Conservation (phyloP, 1,140 invertebrate genomes). For the Rhyzopertha dominica region DNA sequence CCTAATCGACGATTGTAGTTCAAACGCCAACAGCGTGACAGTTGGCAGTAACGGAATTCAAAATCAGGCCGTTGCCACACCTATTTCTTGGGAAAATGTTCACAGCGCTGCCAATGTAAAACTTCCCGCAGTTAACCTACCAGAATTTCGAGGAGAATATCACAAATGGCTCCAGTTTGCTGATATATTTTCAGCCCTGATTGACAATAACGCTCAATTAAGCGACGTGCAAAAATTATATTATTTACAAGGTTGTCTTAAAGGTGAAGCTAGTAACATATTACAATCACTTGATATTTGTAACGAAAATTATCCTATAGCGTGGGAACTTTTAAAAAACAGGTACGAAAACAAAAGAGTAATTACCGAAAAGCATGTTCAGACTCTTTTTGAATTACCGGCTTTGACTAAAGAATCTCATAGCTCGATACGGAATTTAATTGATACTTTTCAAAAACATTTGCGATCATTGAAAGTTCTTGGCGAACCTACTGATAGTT, state of each 20-base stretch:
- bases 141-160: too few species aligned
- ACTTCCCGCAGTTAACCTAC: too few species aligned
- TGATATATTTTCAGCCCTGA: slow-evolving; percentile 3
- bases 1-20: too few species aligned
- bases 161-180: slow-evolving; percentile 3
- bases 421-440: not conserved
- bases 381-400: slow-evolving; percentile 2
- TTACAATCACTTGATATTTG: not conserved
- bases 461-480: not conserved
- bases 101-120: too few species aligned
- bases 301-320: not conserved
- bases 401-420: not conserved
- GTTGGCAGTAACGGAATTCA: too few species aligned
- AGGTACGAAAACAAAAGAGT: slow-evolving; percentile 3
- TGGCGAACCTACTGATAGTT: not conserved
- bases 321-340: slow-evolving; percentile 6
- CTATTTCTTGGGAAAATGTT: too few species aligned
- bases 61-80: too few species aligned
- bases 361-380: not conserved
- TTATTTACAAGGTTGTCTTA: slow-evolving; percentile 13
- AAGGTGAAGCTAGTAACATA: slow-evolving; percentile 12
- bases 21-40: too few species aligned
- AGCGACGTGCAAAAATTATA: slow-evolving; percentile 18
- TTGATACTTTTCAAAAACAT: slow-evolving; percentile 1
- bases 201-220: slow-evolving; percentile 6